A percentile compares a stretch with the other conserved stretches of the same genome.
Evolutionary conservation across 2,113 vertebrate genomes (phyloP).

Genomic region (Chlorodrepanis virens): DNA sequence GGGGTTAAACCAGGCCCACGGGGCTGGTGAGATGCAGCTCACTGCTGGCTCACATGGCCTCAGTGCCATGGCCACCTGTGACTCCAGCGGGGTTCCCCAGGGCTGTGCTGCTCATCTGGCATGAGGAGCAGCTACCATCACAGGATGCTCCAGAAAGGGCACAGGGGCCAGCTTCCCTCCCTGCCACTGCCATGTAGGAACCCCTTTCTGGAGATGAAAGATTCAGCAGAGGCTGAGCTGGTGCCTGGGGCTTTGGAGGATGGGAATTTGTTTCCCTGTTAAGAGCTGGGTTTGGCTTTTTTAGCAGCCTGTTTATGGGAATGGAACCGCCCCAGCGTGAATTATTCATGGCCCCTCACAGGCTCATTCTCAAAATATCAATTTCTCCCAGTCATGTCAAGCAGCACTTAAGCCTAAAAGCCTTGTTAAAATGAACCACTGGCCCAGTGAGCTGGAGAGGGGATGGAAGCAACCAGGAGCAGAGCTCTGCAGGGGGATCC

Average conservation of each 20-base stretch:
- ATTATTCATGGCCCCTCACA: slow-evolving; percentile 62
- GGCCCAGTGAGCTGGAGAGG: neutral
- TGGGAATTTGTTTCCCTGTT: slow-evolving; percentile 35
- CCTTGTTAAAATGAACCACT: slow-evolving; percentile 39
- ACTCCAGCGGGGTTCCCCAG: neutral
- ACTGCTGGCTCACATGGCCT: fast-evolving
- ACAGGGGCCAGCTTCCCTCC: neutral
- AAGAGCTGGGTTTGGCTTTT: slow-evolving; percentile 17
- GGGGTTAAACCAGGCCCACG: neutral
- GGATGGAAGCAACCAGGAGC: neutral
- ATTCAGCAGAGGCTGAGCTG: neutral
- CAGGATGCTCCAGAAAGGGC: fast-evolving
- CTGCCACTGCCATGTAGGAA: fast-evolving
- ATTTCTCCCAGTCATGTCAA: slow-evolving; percentile 64
- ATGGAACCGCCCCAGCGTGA: slow-evolving; percentile 33
- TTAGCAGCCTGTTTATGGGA: slow-evolving; percentile 62
- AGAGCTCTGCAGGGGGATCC: neutral
- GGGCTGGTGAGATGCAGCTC: neutral
- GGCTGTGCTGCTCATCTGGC: fast-evolving
- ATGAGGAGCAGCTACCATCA: fast-evolving
- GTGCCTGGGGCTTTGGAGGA: neutral
- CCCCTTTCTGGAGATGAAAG: neutral
- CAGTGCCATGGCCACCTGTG: neutral
- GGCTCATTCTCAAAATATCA: slow-evolving; percentile 67
- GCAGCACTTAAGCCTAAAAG: slow-evolving; percentile 71